These are phyloP conservation scores for Ceratina japonica DNA, from an alignment of 1,140 invertebrate species.

Conservation along the genomic window DNA sequence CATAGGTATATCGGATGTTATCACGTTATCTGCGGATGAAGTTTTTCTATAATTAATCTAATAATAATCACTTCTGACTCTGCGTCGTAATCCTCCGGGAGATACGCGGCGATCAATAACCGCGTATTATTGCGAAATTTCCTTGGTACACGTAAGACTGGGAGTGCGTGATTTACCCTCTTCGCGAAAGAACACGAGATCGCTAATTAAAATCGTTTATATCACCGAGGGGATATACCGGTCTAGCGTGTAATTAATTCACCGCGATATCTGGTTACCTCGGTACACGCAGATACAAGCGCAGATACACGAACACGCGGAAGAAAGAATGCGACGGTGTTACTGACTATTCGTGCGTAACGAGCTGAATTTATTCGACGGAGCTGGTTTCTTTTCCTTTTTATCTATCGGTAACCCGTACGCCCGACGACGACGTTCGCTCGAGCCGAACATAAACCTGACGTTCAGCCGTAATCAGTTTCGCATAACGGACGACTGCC, in stretches of 20 bases:
- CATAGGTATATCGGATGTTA: too few relatives aligned
- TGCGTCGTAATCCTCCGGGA: background rate
- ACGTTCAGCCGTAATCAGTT: background rate
- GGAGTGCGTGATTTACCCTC: conserved; percentile 40
- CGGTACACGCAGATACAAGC: conserved; percentile 16
- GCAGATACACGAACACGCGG: conserved; percentile 7
- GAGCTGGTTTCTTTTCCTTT: background rate
- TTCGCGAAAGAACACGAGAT: conserved; percentile 24
- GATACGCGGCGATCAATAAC: conserved; percentile 25
- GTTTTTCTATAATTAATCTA: too few relatives aligned
- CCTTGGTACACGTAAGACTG: conserved; percentile 31
- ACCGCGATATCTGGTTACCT: conserved; percentile 42
- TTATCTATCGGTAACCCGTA: background rate
- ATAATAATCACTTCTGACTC: too few relatives aligned
- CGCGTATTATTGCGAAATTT: conserved; percentile 33
- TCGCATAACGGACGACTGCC: background rate
- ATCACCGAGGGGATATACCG: conserved; percentile 24
- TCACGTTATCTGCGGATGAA: too few relatives aligned
- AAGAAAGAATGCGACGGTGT: conserved; percentile 18
- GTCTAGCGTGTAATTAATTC: conserved; percentile 43
- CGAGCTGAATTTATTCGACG: conserved; percentile 30
- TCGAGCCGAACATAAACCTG: background rate
- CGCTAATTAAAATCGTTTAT: conserved; percentile 42
- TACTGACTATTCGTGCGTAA: conserved; percentile 44
- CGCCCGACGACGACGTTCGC: background rate